Evolutionary conservation across 30 jellyfish, hydroid and myxozoan genomes (phyloP).

Genomic region (Haliclystus octoradiatus): DNA sequence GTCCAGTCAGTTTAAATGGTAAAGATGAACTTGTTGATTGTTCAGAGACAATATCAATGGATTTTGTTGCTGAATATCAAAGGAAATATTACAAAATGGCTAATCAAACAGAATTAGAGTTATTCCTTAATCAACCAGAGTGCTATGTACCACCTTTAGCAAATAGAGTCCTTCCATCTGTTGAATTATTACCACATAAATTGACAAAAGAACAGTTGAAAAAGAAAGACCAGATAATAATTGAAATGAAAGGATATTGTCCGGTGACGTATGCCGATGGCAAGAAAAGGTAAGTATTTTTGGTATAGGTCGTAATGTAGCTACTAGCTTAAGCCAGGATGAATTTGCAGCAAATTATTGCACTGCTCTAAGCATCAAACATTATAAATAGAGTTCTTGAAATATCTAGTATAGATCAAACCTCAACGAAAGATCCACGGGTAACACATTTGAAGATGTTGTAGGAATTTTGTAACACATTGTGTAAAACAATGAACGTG

Average conservation of each 20-base stretch:
- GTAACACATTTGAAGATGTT: too few relatives aligned
- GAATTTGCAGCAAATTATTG: too few relatives aligned
- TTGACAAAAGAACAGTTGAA: constrained; percentile 43
- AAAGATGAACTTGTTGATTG: constrained; percentile 77
- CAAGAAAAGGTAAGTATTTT: constrained; percentile 46
- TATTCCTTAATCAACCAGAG: constrained; percentile 58
- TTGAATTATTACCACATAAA: constrained; percentile 52
- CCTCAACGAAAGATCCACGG: too few relatives aligned
- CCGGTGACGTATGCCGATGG: constrained; percentile 95
- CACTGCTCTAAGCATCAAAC: too few relatives aligned
- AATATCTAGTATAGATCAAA: too few relatives aligned
- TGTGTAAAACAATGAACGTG: too few relatives aligned
- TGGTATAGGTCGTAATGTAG: background rate
- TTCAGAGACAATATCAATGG: constrained; percentile 22
- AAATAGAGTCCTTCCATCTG: constrained; percentile 36
- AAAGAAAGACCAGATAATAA: constrained; percentile 11
- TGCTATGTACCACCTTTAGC: constrained; percentile 82
- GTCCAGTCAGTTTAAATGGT: constrained; percentile 84
- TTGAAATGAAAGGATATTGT: constrained; percentile 80
- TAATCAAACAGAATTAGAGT: constrained; percentile 35
- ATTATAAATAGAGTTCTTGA: too few relatives aligned
- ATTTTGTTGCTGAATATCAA: constrained; percentile 72
- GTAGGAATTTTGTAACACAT: too few relatives aligned
- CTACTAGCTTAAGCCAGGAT: too few relatives aligned
- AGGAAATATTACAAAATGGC: constrained; percentile 82